These are phyloP conservation scores for Gymnodraco acuticeps DNA, from an alignment of 2,797 vertebrate species.

Conservation along the genomic window DNA sequence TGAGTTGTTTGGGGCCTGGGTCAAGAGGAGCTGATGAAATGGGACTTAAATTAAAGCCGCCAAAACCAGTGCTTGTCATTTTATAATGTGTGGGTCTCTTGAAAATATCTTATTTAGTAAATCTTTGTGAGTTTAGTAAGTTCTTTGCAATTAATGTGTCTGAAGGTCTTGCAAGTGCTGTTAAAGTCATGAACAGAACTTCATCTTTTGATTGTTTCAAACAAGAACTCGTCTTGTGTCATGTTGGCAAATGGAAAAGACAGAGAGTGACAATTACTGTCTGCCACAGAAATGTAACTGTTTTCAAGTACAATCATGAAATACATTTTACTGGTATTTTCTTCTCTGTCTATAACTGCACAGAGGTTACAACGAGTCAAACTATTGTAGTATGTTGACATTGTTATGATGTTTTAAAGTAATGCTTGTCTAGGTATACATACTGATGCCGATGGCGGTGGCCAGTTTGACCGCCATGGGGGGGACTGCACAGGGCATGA, in stretches of 20 bases:
- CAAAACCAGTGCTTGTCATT: not conserved
- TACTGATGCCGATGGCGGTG: conserved; percentile 94
- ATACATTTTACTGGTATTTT: too few relatives aligned
- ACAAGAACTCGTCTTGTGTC: too few relatives aligned
- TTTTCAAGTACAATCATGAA: too few relatives aligned
- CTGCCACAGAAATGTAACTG: too few relatives aligned
- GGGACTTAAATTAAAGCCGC: not conserved
- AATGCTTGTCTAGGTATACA: conserved; percentile 59
- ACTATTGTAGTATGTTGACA: too few relatives aligned
- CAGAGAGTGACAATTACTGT: too few relatives aligned
- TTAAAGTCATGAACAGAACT: too few relatives aligned
- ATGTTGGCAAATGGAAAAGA: too few relatives aligned
- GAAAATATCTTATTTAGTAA: not conserved
- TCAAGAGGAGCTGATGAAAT: not conserved
- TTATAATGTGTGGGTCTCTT: too few relatives aligned
- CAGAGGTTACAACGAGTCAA: not conserved
- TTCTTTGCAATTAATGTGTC: not conserved
- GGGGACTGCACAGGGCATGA: conserved; percentile 93
- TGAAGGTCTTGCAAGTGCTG: too few relatives aligned
- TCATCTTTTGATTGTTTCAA: too few relatives aligned
- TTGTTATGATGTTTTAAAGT: not conserved
- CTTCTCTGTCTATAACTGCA: not conserved
- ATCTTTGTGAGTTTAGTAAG: not conserved
- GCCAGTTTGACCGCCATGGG: conserved; percentile 91
- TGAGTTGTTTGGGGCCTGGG: not conserved